Evolutionary conservation across 2,113 vertebrate genomes (phyloP).

Genomic region (Oncorhynchus gorbuscha): DNA sequence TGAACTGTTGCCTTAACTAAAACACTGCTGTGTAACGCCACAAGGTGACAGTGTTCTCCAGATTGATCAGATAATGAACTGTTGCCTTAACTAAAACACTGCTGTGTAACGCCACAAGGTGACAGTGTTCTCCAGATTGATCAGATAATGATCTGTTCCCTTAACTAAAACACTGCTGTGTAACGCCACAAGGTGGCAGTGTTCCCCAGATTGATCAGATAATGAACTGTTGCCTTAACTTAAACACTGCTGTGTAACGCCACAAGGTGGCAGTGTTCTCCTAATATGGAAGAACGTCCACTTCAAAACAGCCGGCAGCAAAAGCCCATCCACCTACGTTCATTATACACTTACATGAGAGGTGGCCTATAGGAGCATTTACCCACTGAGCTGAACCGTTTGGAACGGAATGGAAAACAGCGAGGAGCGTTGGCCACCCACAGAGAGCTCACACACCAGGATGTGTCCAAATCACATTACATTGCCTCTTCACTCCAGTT

Average conservation of each 20-base stretch:
- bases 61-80: too few species aligned
- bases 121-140: too few species aligned
- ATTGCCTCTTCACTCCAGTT: background rate
- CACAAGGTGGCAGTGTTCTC: background rate
- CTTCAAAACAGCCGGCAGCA: background rate
- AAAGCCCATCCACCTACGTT: background rate
- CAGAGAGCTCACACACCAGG: background rate
- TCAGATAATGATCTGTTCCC: too few species aligned
- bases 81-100: too few species aligned
- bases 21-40: background rate
- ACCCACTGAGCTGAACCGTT: background rate
- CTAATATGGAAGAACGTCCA: background rate
- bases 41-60: background rate
- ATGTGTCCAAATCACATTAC: background rate
- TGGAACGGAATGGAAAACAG: background rate
- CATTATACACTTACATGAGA: background rate
- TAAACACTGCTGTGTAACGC: background rate
- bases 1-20: too few species aligned
- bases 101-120: background rate
- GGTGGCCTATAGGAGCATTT: background rate
- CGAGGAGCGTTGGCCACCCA: background rate
- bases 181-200: background rate
- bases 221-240: too few species aligned
- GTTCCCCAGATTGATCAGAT: too few species aligned
- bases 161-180: too few species aligned